These are phyloP conservation scores for Channallabes apus DNA, from an alignment of 2,797 vertebrate species.

Conservation along the genomic window DNA sequence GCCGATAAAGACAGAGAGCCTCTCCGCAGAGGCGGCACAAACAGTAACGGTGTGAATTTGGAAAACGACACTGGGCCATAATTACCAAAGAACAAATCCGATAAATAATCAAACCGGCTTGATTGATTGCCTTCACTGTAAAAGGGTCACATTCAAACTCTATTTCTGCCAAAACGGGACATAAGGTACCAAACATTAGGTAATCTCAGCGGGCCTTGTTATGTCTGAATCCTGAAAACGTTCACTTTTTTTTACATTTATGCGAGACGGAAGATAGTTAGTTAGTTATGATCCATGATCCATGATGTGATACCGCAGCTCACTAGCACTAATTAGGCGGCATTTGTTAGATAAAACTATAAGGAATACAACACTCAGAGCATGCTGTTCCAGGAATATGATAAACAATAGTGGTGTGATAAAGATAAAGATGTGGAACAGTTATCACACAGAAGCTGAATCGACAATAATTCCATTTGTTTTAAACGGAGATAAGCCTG, in stretches of 20 bases:
- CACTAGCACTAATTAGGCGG: neutral
- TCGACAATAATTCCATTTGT: neutral
- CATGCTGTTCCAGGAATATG: neutral
- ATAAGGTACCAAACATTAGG: neutral
- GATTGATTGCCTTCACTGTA: conserved; percentile 11
- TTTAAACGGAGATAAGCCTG: neutral
- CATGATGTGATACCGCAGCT: neutral
- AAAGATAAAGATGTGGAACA: neutral
- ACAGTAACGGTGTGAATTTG: conserved; percentile 59
- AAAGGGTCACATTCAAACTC: neutral
- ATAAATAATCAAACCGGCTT: conserved; percentile 46
- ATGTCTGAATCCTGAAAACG: neutral
- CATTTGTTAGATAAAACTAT: neutral
- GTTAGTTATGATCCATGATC: neutral
- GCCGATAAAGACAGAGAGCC: conserved; percentile 58
- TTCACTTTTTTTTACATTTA: neutral
- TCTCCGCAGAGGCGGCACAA: conserved; percentile 58
- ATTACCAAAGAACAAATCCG: conserved; percentile 57
- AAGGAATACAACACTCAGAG: neutral
- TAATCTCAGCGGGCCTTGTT: neutral
- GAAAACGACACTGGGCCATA: conserved; percentile 54
- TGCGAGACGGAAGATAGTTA: neutral
- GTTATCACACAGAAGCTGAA: neutral
- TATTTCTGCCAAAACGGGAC: conserved; percentile 9
- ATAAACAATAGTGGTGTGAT: neutral